Percentiles rank a stretch among this genome's conserved stretches.
These are phyloP conservation scores for Polymixis flavicincta DNA, from an alignment of 2,888 invertebrate genomes.

Conservation along the genomic window DNA sequence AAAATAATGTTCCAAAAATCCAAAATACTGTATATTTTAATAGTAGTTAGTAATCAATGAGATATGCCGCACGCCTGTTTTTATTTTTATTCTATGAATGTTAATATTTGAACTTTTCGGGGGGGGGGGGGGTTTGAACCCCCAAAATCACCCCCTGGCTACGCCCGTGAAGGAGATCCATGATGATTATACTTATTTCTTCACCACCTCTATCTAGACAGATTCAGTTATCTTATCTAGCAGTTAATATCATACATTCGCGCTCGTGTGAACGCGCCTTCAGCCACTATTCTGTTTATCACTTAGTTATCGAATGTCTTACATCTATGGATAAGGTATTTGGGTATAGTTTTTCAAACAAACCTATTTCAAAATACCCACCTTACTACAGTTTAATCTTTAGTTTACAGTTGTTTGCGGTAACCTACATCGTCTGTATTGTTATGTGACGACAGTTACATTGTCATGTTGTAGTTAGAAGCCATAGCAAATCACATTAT, in stretches of 20 bases:
- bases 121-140: too few relatives aligned
- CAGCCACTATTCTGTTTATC: background rate
- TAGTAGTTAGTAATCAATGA: too few relatives aligned
- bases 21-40: too few relatives aligned
- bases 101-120: too few relatives aligned
- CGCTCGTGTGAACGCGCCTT: background rate
- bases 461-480: background rate
- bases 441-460: background rate
- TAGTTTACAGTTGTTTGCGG: background rate
- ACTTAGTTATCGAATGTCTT: conserved; percentile 15
- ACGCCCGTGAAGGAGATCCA: background rate
- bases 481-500: conserved; percentile 13
- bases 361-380: background rate
- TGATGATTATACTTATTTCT: background rate
- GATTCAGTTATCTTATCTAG: background rate
- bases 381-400: background rate
- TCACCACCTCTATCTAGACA: background rate
- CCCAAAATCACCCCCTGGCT: too few relatives aligned
- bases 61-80: too few relatives aligned
- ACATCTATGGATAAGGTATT: background rate
- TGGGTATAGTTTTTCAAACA: background rate
- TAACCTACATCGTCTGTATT: background rate
- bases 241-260: background rate
- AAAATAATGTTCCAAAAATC: too few relatives aligned
- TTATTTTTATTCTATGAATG: too few relatives aligned